phyloP scores from a whole-genome alignment of 2,888 invertebrate genomes.

The Epiblema foenella region DNA sequence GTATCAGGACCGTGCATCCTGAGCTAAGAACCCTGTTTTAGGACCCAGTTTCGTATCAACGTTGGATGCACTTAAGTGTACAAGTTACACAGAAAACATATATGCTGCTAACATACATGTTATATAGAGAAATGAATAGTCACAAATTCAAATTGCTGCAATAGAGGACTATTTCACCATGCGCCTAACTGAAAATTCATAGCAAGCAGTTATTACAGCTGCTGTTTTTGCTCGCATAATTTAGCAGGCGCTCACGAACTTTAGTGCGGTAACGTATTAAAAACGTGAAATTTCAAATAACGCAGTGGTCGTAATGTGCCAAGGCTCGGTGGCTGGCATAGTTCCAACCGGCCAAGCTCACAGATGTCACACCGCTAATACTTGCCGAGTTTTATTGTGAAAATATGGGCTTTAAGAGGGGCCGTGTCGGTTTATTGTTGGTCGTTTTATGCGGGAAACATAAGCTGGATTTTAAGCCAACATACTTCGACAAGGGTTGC shows the following conservation, averaged over 20 bases:
- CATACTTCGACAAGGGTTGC: constrained; percentile 12
- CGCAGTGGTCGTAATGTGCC: constrained; percentile 27
- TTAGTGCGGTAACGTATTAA: constrained; percentile 13
- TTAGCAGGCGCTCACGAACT: constrained; percentile 28
- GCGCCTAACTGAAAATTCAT: constrained; percentile 3
- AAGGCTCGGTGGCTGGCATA: constrained; percentile 32
- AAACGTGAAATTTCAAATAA: constrained; percentile 8
- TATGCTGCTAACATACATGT: too few species aligned
- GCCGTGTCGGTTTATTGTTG: neutral
- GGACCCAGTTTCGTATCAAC: too few species aligned
- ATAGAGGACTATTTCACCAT: neutral
- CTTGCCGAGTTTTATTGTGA: constrained; percentile 30
- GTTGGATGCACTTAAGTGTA: too few species aligned
- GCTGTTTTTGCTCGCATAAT: constrained; percentile 25
- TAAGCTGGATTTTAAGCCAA: constrained; percentile 3
- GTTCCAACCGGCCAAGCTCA: constrained; percentile 17
- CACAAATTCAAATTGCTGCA: neutral
- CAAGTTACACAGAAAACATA: too few species aligned
- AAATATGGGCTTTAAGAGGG: constrained; percentile 22
- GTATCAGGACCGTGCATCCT: too few species aligned
- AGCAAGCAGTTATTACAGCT: constrained; percentile 12
- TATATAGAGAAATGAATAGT: neutral
- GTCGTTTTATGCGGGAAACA: constrained; percentile 1
- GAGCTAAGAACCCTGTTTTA: too few species aligned
- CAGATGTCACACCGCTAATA: constrained; percentile 35